Base-by-base conservation (phyloP, 1,140 invertebrate species). In the Glossosoma conforme region DNA sequence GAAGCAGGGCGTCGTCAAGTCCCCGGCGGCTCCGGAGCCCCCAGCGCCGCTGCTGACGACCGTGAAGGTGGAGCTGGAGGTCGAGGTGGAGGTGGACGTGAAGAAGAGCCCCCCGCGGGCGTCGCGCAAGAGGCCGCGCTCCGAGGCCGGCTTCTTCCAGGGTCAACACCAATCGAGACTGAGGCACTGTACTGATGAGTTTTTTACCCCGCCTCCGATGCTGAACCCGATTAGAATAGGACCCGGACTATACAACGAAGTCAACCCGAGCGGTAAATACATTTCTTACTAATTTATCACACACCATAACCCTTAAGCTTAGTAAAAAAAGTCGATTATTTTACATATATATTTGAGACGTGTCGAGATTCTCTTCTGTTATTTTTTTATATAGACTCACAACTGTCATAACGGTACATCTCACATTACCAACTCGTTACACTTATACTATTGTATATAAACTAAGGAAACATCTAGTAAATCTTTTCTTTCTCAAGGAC, bases 171-270 rank as follows among this genome's bases (percentile, higher is more conserved):
- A 83, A 10, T 85, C 78, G 11, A 70, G 77, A 51, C 54, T 81
- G 41, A 70, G 77, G 33, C 74, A 74, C 28, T 75, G 76, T 3
- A 80, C 74, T 13, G 72, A 78, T 28, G 75, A 81, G 6, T 82
- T 83, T 37, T 95, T 93, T 63, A 97, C 93, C 0, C 93, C 94
- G 2, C 87, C 91, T 21, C 94, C 94, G 0, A 93, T 97, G 60
- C 70, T 97, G 10, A 90, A 90, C 64, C 94, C 94, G 0, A 85
- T 89, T 36, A 78, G 94, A 57, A 83, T 83, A 60, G 91, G 91
- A 3, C 81, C 86, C 1, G 93, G 94, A 1, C 70, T 97, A 0
- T 94, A 93, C 62, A 84, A 84, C 55, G 77, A 77, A 59, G 62
- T 70, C 10, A 60, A 59, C 35, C 62, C 62, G 41, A 54, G 30